Conservation (phyloP, 1,140 invertebrate species). For the Parasteatoda tepidariorum region DNA sequence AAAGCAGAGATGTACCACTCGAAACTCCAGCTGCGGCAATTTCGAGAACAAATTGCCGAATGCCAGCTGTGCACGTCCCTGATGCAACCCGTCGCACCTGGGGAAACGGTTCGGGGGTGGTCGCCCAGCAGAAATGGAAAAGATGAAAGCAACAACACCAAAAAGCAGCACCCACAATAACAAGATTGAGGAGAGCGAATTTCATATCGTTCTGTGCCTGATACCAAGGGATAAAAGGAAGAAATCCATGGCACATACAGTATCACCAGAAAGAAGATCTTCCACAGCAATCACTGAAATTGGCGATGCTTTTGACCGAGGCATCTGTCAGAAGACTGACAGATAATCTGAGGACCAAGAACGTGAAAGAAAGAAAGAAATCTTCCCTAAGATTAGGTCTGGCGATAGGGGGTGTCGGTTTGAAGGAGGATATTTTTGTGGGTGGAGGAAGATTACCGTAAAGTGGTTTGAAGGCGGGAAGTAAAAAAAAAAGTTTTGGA, state of each 20-base stretch:
- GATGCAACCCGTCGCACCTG: constrained; percentile 9
- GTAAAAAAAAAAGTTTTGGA: too few species aligned
- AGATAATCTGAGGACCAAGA: constrained; percentile 18
- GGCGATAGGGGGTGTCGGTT: constrained; percentile 1
- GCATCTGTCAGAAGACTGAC: constrained; percentile 45
- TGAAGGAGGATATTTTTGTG: constrained; percentile 12
- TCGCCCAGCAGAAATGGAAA: too few species aligned
- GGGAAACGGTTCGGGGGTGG: neutral
- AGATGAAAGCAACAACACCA: too few species aligned
- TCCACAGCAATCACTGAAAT: neutral
- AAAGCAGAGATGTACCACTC: too few species aligned
- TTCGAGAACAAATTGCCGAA: constrained; percentile 9
- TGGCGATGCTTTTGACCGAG: constrained; percentile 5
- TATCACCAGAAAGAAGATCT: too few species aligned
- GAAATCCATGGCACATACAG: too few species aligned
- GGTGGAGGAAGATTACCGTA: neutral
- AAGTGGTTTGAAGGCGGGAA: neutral
- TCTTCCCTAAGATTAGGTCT: constrained; percentile 26
- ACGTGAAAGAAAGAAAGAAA: neutral
- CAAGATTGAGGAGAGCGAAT: too few species aligned
- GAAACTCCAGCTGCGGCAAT: too few species aligned
- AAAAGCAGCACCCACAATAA: too few species aligned
- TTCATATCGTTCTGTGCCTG: too few species aligned
- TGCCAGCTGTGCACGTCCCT: constrained; percentile 31
- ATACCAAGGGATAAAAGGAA: too few species aligned